Conservation (phyloP, 2,888 invertebrate species). For the Microctonus aethiopoides region DNA sequence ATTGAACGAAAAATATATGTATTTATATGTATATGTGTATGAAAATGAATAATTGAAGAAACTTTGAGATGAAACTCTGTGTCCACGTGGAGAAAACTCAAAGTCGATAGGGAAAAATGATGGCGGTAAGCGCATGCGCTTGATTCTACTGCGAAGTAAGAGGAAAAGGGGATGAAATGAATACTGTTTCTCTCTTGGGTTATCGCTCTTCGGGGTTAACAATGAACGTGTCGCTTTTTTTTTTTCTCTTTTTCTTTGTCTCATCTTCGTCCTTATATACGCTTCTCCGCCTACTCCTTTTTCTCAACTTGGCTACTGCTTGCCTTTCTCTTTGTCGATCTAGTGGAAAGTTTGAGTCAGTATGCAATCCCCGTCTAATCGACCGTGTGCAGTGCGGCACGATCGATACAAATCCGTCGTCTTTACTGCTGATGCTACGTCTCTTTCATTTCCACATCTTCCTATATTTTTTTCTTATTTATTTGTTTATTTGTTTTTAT, state of each 20-base stretch:
- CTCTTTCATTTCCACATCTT: conserved; percentile 12
- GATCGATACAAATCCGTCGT: conserved; percentile 45
- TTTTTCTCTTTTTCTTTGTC: background rate
- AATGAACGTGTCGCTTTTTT: conserved; percentile 32
- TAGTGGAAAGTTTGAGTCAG: conserved; percentile 35
- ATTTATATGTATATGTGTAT: background rate
- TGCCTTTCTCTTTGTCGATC: conserved; percentile 28
- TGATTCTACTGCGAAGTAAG: background rate
- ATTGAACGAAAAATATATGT: background rate
- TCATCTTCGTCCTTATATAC: conserved; percentile 7
- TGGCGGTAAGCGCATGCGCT: conserved; percentile 32
- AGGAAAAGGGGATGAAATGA: background rate
- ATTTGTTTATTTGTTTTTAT: conserved; percentile 22
- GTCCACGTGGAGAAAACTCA: conserved; percentile 32
- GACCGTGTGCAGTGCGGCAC: conserved; percentile 45
- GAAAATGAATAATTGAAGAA: background rate
- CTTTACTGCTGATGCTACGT: conserved; percentile 18
- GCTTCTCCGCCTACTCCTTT: conserved; percentile 22
- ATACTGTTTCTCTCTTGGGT: conserved; percentile 24
- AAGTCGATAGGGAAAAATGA: conserved; percentile 33
- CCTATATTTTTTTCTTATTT: conserved; percentile 39
- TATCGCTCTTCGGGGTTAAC: conserved; percentile 35
- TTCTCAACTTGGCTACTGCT: conserved; percentile 31
- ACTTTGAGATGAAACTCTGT: background rate
- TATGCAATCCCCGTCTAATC: conserved; percentile 59